phyloP scores from a whole-genome alignment of 2,113 vertebrate species.

The Ranitomeya imitator region DNA sequence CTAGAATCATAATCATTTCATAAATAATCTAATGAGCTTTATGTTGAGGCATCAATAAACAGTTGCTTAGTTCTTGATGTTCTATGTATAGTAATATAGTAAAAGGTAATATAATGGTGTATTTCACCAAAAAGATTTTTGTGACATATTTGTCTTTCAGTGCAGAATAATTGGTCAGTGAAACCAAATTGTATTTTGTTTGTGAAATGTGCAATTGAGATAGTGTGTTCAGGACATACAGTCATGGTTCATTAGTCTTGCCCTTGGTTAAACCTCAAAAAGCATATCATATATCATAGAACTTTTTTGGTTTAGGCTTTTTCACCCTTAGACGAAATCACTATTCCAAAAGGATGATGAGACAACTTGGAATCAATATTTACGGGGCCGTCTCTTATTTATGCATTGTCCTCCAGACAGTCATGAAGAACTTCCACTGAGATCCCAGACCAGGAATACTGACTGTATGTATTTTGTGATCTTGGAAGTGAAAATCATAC shows the following conservation, averaged over 20 bases:
- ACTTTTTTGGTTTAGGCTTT: background rate
- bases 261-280: background rate
- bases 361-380: background rate
- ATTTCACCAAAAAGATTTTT: too few relatives aligned
- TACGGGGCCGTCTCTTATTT: background rate
- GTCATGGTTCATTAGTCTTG: background rate
- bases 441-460: background rate
- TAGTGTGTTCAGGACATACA: background rate
- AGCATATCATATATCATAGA: background rate
- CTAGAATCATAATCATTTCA: too few relatives aligned
- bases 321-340: background rate
- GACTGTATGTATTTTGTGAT: background rate
- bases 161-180: background rate
- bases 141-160: too few relatives aligned
- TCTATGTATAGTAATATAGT: too few relatives aligned
- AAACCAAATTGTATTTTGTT: background rate
- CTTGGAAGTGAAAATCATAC: background rate
- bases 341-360: background rate
- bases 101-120: too few relatives aligned
- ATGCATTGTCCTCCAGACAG: background rate
- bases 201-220: background rate
- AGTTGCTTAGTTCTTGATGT: too few relatives aligned
- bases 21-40: too few relatives aligned
- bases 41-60: too few relatives aligned
- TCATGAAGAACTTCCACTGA: background rate